A percentile compares a stretch with the other conserved stretches of the same genome.
These are phyloP conservation scores for Atherix ibis DNA, from an alignment of 2,888 invertebrate genomes.

Conservation along the genomic window DNA sequence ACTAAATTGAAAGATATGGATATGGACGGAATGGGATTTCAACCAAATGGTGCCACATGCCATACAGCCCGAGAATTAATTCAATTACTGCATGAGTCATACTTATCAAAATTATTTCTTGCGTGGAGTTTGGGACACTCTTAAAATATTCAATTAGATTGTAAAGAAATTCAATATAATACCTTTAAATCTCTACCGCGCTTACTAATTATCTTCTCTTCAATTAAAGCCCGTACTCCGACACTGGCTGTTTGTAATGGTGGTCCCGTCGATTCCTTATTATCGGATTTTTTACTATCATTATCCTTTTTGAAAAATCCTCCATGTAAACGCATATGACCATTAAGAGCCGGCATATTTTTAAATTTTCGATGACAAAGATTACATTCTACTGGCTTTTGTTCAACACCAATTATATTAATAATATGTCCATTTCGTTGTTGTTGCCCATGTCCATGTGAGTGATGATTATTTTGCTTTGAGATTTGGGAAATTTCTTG, in stretches of 20 bases:
- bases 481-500: no score
- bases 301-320: conserved; percentile 93
- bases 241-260: conserved; percentile 86
- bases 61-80: no score
- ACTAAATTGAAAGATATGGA: no score
- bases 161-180: no score
- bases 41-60: no score
- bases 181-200: conserved; percentile 39
- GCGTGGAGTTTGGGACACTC: no score
- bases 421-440: conserved; percentile 23
- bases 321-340: conserved; percentile 95
- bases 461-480: conserved; percentile 25
- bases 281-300: conserved; percentile 71
- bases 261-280: conserved; percentile 66
- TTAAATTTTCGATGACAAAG: conserved; percentile 92
- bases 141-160: no score
- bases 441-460: conserved; percentile 18
- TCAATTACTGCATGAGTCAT: no score
- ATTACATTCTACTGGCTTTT: conserved; percentile 86
- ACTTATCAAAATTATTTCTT: no score
- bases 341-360: conserved; percentile 93
- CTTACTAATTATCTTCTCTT: conserved; percentile 85
- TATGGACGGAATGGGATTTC: no score
- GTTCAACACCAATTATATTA: conserved; percentile 40
- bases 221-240: conserved; percentile 76